These are phyloP conservation scores for Andrena bicolor DNA, from an alignment of 2,888 invertebrate genomes.

Conservation along the genomic window DNA sequence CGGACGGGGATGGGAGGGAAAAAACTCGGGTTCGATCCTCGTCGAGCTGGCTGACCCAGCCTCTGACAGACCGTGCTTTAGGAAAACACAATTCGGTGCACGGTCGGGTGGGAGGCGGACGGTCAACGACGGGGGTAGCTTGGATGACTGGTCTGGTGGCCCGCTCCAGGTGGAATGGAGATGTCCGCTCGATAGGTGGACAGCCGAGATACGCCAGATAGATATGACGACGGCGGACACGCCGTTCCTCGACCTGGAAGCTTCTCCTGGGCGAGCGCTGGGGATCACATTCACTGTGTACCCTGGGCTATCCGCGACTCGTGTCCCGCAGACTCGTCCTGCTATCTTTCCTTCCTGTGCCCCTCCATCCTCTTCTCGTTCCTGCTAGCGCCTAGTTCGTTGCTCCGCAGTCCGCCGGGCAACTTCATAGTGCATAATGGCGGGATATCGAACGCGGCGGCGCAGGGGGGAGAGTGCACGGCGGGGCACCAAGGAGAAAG, in stretches of 20 bases:
- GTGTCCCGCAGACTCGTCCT: constrained; percentile 17
- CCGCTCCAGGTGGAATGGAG: constrained; percentile 31
- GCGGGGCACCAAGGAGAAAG: constrained; percentile 51
- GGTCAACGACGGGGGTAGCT: not conserved
- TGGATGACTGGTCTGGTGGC: constrained; percentile 23
- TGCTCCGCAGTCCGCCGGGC: constrained; percentile 8
- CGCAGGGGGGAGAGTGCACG: not conserved
- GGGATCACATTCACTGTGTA: constrained; percentile 23
- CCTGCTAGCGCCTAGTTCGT: constrained; percentile 4
- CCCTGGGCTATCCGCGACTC: constrained; percentile 4
- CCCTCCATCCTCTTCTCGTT: not conserved
- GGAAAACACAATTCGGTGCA: constrained; percentile 62
- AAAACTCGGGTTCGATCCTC: constrained; percentile 49
- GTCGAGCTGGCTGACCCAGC: constrained; percentile 24
- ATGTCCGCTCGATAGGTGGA: constrained; percentile 40
- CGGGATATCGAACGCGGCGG: constrained; percentile 50
- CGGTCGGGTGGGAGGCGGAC: not conserved
- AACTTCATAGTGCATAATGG: constrained; percentile 57
- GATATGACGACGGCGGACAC: constrained; percentile 52
- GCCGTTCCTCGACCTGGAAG: constrained; percentile 22
- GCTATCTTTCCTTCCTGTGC: constrained; percentile 19
- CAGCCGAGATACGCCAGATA: constrained; percentile 35
- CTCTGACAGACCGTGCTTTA: constrained; percentile 42
- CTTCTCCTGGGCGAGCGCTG: constrained; percentile 40
- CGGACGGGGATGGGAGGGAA: not conserved